These are phyloP conservation scores for Tenthredo notha DNA, from an alignment of 2,888 invertebrate species.

Conservation along the genomic window DNA sequence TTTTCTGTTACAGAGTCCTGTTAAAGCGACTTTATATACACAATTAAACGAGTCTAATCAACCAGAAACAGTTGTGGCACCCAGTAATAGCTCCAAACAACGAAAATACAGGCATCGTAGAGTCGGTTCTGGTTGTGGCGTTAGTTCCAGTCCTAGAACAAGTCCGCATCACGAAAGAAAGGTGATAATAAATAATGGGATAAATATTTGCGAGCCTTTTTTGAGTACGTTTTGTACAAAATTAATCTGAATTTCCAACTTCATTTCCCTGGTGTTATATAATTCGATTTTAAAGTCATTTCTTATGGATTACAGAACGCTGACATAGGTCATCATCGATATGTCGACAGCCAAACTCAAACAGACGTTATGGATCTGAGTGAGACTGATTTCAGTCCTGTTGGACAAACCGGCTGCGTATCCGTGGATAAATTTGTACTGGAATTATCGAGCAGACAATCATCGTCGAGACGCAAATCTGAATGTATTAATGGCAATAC, in stretches of 20 bases:
- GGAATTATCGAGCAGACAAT: constrained; percentile 59
- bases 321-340: constrained; percentile 73
- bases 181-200: constrained; percentile 65
- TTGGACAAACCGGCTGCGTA: constrained; percentile 49
- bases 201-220: neutral
- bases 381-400: constrained; percentile 82
- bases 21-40: constrained; percentile 82
- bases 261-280: neutral
- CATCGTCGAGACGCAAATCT: constrained; percentile 54
- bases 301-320: constrained; percentile 65
- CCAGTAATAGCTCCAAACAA: constrained; percentile 76
- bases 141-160: constrained; percentile 79
- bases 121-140: constrained; percentile 83
- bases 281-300: neutral
- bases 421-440: constrained; percentile 60
- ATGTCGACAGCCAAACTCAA: constrained; percentile 84
- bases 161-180: constrained; percentile 81
- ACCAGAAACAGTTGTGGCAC: constrained; percentile 80
- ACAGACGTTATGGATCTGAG: constrained; percentile 84
- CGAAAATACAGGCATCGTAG: constrained; percentile 82
- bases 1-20: constrained; percentile 77
- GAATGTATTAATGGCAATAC: constrained; percentile 73
- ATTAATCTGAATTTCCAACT: neutral
- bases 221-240: neutral
- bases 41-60: constrained; percentile 82